Base-by-base conservation (phyloP, 2,888 invertebrate genomes). In the Neoascia interrupta region DNA sequence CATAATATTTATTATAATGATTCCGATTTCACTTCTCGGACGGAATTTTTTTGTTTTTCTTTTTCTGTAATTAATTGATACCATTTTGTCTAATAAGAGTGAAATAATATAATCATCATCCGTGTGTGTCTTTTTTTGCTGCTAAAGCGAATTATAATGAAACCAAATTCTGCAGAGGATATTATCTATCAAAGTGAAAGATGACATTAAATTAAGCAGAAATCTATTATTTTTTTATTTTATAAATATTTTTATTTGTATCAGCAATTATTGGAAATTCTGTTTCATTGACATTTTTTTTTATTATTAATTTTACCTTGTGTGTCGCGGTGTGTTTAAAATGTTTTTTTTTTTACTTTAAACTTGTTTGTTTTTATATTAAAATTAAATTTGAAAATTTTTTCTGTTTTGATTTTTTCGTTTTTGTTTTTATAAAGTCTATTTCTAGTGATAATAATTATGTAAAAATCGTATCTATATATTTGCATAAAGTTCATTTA, bases 391-490 rank as follows among this genome's bases (percentile, higher is more conserved):
- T 51, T 45, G 61, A 54, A 23, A 15, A 43, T 16, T 10, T 43
- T 73, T 37, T 53, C 54, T 34, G 19, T 6, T 13, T 58, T 26
- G 13, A 5, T 37, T 8, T 19, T 28, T 37, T 37, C 45, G 15
- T 31, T 11, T 45, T 15, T 41, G 18, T 26, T 51, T 41, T 45
- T 34, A n/a, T n/a, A n/a, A 43, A 31, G 63, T 72, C 43, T 73
- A 73, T 68, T 61, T 56, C 66, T 68, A 79, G 43, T 73, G 61
- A 61, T n/a, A n/a, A 64, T 76, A 63, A 60, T 72, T 63, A 68
- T 73, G 56, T 73, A 56, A 73, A 73, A 79, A 79, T 54, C 76
- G 61, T 73, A 73, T 79, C 43, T n/a, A n/a, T 73, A 68, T 68
- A n/a, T 56, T 61, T 68, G 66, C 51, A 56, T 49, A n/a, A 31